Evolutionary conservation across 2,888 invertebrate genomes (phyloP).

Genomic region (Andrena minutula): DNA sequence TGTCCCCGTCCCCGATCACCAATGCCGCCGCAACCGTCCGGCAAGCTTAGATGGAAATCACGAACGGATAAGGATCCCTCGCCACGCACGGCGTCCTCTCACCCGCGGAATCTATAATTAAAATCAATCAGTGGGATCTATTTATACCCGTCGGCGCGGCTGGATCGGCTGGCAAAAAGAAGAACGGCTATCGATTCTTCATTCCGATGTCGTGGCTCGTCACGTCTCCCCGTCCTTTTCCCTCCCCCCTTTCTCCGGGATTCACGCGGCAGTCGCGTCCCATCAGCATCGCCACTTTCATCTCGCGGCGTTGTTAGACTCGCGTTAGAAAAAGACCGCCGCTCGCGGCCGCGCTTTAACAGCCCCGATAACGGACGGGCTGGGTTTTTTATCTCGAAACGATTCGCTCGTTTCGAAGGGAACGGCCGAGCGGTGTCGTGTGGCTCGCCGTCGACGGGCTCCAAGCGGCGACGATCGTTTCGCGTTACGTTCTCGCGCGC

Average conservation of each 20-base stretch:
- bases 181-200: slow-evolving; percentile 51
- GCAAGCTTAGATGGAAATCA: slow-evolving; percentile 16
- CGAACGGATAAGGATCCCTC: slow-evolving; percentile 17
- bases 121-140: slow-evolving; percentile 54
- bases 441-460: slow-evolving; percentile 15
- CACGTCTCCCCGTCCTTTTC: slow-evolving; percentile 22
- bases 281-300: slow-evolving; percentile 48
- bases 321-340: slow-evolving; percentile 47
- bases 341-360: slow-evolving; percentile 36
- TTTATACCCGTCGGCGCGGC: slow-evolving; percentile 33
- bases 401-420: slow-evolving; percentile 61
- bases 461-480: slow-evolving; percentile 43
- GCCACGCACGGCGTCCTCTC: not conserved
- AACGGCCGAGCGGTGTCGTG: slow-evolving; percentile 33
- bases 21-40: not conserved
- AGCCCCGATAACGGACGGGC: slow-evolving; percentile 63
- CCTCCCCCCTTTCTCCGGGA: not conserved
- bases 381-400: slow-evolving; percentile 50
- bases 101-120: slow-evolving; percentile 39
- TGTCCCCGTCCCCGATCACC: too few species aligned
- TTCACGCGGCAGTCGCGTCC: slow-evolving; percentile 14
- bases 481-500: slow-evolving; percentile 44
- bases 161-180: slow-evolving; percentile 26
- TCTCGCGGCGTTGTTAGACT: slow-evolving; percentile 33
- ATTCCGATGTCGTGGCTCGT: slow-evolving; percentile 48